A percentile compares a stretch with the other conserved stretches of the same genome.
Conservation (phyloP, 2,797 vertebrate species). For the Hipposideros larvatus region DNA sequence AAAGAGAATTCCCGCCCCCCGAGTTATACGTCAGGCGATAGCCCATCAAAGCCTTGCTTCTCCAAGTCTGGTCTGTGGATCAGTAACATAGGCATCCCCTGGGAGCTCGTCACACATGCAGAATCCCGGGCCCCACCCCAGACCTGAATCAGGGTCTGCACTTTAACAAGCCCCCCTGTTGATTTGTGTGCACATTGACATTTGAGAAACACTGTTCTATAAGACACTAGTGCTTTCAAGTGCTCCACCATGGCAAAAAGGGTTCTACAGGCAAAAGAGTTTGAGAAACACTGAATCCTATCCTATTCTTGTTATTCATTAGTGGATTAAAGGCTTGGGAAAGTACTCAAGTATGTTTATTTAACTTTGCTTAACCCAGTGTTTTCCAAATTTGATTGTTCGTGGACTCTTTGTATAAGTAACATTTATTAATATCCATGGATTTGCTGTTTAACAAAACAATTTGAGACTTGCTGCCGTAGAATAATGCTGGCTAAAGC, state of each 20-base stretch:
- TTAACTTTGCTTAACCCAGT: background rate
- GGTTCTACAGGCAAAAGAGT: background rate
- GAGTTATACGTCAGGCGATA: background rate
- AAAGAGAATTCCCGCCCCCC: background rate
- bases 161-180: background rate
- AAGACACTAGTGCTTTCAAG: background rate
- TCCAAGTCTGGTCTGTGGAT: background rate
- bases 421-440: background rate
- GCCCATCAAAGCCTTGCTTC: background rate
- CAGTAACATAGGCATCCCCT: background rate
- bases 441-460: background rate
- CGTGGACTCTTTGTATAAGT: background rate
- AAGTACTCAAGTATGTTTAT: background rate
- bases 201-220: background rate
- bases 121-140: background rate
- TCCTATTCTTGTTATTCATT: background rate
- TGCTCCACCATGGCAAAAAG: background rate
- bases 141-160: background rate
- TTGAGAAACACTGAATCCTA: background rate
- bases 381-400: background rate
- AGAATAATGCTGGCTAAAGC: background rate
- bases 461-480: background rate
- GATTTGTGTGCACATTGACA: background rate
- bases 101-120: background rate
- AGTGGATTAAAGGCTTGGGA: background rate